A percentile compares a stretch with the other conserved stretches of the same genome.
phyloP scores from a whole-genome alignment of 2,888 invertebrate species.

The Mantis religiosa region DNA sequence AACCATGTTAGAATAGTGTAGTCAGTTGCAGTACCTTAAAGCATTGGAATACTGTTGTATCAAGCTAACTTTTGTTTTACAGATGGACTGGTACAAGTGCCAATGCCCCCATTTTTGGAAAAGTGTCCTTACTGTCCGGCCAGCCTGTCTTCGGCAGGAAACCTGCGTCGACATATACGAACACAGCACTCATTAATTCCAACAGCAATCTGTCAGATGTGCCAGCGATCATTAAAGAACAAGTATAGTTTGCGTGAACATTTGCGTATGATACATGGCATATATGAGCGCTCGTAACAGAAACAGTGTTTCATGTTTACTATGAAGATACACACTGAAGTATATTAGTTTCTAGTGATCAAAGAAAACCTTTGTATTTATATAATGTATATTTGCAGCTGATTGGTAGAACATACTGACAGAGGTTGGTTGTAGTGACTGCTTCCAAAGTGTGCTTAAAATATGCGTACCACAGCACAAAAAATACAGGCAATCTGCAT shows the following conservation, averaged over 20 bases:
- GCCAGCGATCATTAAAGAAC: constrained; percentile 26
- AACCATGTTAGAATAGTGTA: neutral
- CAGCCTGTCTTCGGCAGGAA: constrained; percentile 19
- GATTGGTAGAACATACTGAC: too few relatives aligned
- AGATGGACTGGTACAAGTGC: neutral
- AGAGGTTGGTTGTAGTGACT: too few relatives aligned
- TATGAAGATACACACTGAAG: too few relatives aligned
- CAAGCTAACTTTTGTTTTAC: neutral
- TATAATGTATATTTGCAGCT: too few relatives aligned
- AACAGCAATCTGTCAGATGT: constrained; percentile 18
- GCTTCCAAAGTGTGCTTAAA: too few relatives aligned
- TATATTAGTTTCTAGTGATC: too few relatives aligned
- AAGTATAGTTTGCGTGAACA: constrained; percentile 29
- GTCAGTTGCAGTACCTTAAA: neutral
- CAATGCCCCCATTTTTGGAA: constrained; percentile 1
- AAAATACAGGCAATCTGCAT: too few relatives aligned
- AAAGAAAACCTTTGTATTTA: too few relatives aligned
- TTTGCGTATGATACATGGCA: constrained; percentile 21
- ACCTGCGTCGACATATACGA: constrained; percentile 26
- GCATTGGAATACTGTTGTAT: neutral
- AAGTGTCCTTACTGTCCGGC: constrained; percentile 26
- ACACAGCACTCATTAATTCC: constrained; percentile 25
- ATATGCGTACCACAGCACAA: too few relatives aligned
- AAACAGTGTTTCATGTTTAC: neutral
- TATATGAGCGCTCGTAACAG: neutral